phyloP scores from a whole-genome alignment of 2,888 invertebrate genomes.

The Elegia similella region DNA sequence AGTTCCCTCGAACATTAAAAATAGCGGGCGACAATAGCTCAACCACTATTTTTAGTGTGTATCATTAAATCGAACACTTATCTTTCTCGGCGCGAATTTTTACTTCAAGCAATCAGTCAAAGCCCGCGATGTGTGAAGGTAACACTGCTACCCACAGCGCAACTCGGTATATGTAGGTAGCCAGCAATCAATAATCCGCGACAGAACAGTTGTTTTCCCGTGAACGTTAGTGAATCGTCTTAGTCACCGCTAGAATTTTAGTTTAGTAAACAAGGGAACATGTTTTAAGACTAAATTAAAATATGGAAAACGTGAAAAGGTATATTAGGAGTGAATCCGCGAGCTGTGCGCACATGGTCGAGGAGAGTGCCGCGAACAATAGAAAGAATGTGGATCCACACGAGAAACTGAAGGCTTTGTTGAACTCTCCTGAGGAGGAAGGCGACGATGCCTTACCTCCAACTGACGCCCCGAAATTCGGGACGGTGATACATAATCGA shows the following conservation, averaged over 20 bases:
- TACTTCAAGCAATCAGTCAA: background rate
- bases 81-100: conserved; percentile 7
- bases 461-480: conserved; percentile 83
- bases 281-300: conserved; percentile 57
- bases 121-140: conserved; percentile 20
- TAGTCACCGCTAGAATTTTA: conserved; percentile 67
- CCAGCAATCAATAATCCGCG: conserved; percentile 48
- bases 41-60: conserved; percentile 76
- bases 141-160: conserved; percentile 45
- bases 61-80: conserved; percentile 53
- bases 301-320: conserved; percentile 70
- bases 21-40: conserved; percentile 78
- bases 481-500: conserved; percentile 95
- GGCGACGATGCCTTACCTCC: conserved; percentile 71
- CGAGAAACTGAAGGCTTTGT: conserved; percentile 69
- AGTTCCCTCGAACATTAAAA: conserved; percentile 74
- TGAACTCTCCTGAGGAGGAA: conserved; percentile 72
- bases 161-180: conserved; percentile 47
- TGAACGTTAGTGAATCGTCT: conserved; percentile 53
- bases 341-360: conserved; percentile 76
- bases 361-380: conserved; percentile 62
- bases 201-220: conserved; percentile 57
- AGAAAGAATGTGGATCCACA: conserved; percentile 70
- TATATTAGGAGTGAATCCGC: conserved; percentile 75
- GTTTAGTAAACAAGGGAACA: conserved; percentile 78